Conservation (phyloP, 2,113 vertebrate genomes). For the Pluvianellus socialis region DNA sequence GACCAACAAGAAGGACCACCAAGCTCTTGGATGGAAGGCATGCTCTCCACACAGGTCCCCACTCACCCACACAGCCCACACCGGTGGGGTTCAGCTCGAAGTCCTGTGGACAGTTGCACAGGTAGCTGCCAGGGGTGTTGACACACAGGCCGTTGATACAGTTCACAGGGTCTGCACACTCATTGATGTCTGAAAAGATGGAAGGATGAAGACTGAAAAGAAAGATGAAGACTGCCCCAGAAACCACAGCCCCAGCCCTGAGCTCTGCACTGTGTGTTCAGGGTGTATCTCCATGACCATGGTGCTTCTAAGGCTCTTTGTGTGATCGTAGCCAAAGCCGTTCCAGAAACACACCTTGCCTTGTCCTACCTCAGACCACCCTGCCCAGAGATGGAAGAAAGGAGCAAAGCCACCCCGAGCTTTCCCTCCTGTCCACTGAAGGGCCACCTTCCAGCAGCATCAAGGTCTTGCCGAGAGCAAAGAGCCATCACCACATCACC, state of each 20-base stretch:
- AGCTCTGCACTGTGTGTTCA: background rate
- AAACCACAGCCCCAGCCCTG: background rate
- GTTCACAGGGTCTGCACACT: conserved; percentile 90
- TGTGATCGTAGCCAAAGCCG: rapidly evolving
- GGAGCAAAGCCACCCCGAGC: background rate
- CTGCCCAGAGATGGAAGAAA: background rate
- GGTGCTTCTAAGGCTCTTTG: background rate
- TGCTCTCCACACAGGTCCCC: background rate
- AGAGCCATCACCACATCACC: background rate
- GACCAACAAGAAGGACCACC: background rate
- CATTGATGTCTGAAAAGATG: conserved; percentile 84
- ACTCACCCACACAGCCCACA: conserved; percentile 93
- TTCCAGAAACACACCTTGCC: background rate
- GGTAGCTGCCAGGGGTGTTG: conserved; percentile 90
- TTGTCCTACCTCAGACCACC: background rate
- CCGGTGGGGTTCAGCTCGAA: conserved; percentile 92
- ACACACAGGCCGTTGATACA: conserved; percentile 92
- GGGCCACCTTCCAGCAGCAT: background rate
- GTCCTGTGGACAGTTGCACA: conserved; percentile 90
- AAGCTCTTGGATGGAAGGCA: background rate
- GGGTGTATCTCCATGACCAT: rapidly evolving
- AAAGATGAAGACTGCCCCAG: background rate
- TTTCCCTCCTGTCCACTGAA: background rate
- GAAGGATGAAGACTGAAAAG: background rate
- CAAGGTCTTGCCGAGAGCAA: background rate